Evolutionary conservation across 2,888 invertebrate genomes (phyloP), one percentile per base, ranked within the genome.

Genomic region (Zaprionus obscuricornis): DNA sequence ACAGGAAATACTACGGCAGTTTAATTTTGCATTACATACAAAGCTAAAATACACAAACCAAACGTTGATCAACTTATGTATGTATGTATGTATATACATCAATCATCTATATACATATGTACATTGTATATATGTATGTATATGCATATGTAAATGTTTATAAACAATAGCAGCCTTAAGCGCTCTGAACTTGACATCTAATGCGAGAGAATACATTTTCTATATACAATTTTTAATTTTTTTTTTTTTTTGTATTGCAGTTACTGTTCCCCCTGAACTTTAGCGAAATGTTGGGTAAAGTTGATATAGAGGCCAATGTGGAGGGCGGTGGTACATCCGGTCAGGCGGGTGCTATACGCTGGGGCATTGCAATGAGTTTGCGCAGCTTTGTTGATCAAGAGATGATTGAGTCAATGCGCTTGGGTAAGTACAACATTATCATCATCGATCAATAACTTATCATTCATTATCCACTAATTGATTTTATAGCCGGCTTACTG

Each of bases 311-410:
- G 87, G 96, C 95, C 33, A 92, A 93, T 75, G 92, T 96, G 24
- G 91, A 91, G 74, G 93, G 93, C 26, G 95, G 95, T 26, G 97
- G 97, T 7, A 91, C 92, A 24, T 93, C 95, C 10, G 95, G 95
- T 0, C 96, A 97, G 90, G 93, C 97, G n/a, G 97, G 97, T 27
- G 96, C 97, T 42, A 92, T 98, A 55, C 93, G 98, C 60, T 95
- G 94, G 93, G 98, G 96, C 16, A 94, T 98, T 55, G 92, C 98
- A n/a, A 93, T 93, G 92, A 94, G 94, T 16, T 91, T 98, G 47
- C 92, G 95, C 49, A 95, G 95, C 88, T 97, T 98, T 91, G 94
- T 98, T 11, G 94, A 95, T 74, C 89, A 91, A 57, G 93, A 94
- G 11, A 94, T 93, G 91, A 90, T 95, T 49, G 95, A 97, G 88